phyloP scores from a whole-genome alignment of 2,888 invertebrate genomes.

The Lycia hirtaria region DNA sequence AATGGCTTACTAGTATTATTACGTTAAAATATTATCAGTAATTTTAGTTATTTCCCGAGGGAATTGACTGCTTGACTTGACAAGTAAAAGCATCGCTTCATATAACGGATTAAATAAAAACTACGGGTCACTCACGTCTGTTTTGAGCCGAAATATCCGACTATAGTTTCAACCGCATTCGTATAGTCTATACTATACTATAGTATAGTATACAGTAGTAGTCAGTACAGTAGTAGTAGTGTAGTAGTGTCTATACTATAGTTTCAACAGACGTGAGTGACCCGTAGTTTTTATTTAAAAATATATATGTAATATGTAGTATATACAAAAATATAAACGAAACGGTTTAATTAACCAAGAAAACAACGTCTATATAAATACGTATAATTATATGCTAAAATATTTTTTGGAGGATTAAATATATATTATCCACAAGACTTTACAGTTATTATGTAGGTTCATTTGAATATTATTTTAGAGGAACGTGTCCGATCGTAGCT shows the following conservation, averaged over 20 bases:
- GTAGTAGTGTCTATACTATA: too few species aligned
- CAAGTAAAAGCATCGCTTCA: constrained; percentile 12
- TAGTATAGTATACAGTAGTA: too few species aligned
- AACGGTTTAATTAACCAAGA: too few species aligned
- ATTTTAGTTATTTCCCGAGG: constrained; percentile 21
- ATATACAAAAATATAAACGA: too few species aligned
- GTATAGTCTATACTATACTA: too few species aligned
- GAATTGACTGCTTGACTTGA: constrained; percentile 13
- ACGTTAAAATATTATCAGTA: constrained; percentile 12
- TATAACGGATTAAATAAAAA: not conserved
- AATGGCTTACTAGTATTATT: constrained; percentile 18
- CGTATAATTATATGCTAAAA: not conserved
- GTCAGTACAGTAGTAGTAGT: too few species aligned
- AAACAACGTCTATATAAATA: not conserved
- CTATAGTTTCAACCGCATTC: too few species aligned
- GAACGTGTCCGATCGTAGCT: constrained; percentile 39
- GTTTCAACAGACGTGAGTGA: too few species aligned
- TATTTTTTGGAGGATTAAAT: not conserved
- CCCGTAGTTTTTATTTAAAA: too few species aligned
- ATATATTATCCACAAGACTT: constrained; percentile 5
- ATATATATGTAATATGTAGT: too few species aligned
- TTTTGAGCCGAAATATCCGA: too few species aligned
- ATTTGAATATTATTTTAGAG: constrained; percentile 30
- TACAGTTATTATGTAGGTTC: not conserved
- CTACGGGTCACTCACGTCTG: too few species aligned